phyloP scores from a whole-genome alignment of 2,797 vertebrate species.

The Gastrophryne carolinensis region DNA sequence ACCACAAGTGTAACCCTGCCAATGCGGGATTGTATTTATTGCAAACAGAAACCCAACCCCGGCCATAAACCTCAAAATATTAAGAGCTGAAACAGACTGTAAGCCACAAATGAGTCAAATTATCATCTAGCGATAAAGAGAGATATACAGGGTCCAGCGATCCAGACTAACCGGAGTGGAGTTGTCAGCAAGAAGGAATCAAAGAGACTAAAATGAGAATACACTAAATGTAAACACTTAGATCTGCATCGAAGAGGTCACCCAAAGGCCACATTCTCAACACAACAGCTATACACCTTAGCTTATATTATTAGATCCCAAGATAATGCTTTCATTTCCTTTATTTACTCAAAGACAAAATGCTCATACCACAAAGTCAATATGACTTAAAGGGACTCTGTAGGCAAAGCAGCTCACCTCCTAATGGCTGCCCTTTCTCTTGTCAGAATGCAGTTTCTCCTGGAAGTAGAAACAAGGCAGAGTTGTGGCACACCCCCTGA shows the following conservation, averaged over 20 bases:
- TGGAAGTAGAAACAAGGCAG: too few species aligned
- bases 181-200: background rate
- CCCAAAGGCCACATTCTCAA: background rate
- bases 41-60: background rate
- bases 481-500: too few species aligned
- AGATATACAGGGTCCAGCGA: background rate
- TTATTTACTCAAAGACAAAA: background rate
- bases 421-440: too few species aligned
- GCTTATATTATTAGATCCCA: background rate
- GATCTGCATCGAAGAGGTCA: slow-evolving; percentile 3
- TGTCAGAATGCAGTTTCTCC: too few species aligned
- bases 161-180: background rate
- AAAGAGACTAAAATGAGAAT: slow-evolving; percentile 10
- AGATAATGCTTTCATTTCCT: background rate
- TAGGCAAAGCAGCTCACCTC: too few species aligned
- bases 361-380: background rate
- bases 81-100: background rate
- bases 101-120: slow-evolving; percentile 29
- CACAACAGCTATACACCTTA: background rate
- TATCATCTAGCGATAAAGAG: slow-evolving; percentile 6
- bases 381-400: too few species aligned
- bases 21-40: slow-evolving; percentile 5
- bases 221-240: background rate
- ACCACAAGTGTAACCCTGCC: background rate
- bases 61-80: slow-evolving; percentile 2